Conservation (phyloP, 2,797 vertebrate genomes). For the Chlorospingus semifuscus region DNA sequence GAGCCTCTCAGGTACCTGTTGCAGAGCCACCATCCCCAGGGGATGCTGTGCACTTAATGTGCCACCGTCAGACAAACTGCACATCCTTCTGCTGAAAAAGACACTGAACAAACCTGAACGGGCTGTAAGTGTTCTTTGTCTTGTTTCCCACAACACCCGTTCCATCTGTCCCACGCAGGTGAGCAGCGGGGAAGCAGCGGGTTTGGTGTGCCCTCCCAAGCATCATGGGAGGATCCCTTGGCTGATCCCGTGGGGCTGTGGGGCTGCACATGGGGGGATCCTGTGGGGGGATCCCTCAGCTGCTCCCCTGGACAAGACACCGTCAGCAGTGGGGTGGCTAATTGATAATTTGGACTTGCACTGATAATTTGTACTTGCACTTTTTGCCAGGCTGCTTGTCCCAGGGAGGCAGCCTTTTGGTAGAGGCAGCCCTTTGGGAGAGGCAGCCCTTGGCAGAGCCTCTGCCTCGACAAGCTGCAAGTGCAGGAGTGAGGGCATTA, state of each 20-base stretch:
- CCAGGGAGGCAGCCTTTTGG: background rate
- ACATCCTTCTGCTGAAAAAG: background rate
- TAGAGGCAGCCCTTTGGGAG: background rate
- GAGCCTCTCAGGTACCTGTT: constrained; percentile 7
- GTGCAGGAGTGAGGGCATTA: accelerated
- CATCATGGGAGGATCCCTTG: background rate
- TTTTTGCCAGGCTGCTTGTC: background rate
- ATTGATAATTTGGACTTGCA: background rate
- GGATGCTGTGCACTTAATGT: background rate
- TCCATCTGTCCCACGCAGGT: background rate
- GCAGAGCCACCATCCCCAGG: background rate
- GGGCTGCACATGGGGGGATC: background rate
- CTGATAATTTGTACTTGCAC: background rate
- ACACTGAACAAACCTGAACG: background rate
- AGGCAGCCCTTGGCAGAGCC: background rate
- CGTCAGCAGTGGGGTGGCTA: accelerated
- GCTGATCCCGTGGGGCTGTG: too few relatives aligned
- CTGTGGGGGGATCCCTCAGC: background rate
- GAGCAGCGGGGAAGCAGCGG: background rate
- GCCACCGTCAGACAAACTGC: background rate
- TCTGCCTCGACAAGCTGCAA: background rate
- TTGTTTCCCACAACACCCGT: background rate
- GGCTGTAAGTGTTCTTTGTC: background rate
- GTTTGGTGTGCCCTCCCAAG: background rate
- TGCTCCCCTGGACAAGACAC: accelerated